Base-by-base conservation (phyloP, 2,113 vertebrate genomes). In the Centropus bengalensis region DNA sequence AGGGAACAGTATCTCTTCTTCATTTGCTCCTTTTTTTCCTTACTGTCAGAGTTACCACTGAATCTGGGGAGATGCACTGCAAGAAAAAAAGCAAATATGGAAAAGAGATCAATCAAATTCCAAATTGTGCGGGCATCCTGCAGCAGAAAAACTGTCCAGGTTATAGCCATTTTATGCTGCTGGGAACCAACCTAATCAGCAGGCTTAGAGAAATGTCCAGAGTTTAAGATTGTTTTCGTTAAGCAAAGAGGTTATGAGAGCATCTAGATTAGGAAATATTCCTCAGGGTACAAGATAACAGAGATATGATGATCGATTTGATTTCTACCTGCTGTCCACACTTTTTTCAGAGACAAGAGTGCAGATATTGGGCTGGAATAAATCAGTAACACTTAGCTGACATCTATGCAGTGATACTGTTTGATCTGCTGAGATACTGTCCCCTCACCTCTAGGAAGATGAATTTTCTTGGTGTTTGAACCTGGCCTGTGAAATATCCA, bases 241-340 rank as follows among this genome's bases (percentile, higher is more conserved):
- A 86, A 49, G 36, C 66, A 88, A 93, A 90, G 76, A 68, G 42
- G 40, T 73, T 86, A 77, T 24, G 56, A 90, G 38, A 82, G 64
- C 56, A 90, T 64, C 69, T 82, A 75, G 80, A 71, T 68, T 58
- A 94, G 69, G n/a, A 74, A 94, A 84, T 68, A 84, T 27, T 64
- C 56, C 76, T 75, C 73, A 58, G 73, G 56, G 71, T 84, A 84
- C 42, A 86, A 78, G 64, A 78, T 70, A 86, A 90, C 44, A 88
- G 56, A 90, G 45, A 91, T 81, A 10, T 10, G 82, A 75, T 47
- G n/a, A 91, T 75, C 54, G 28, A 86, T 90, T 94, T 86, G 60
- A 11, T 91, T 96, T 90, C 28, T 91, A n/a, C 71, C 63, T 78
- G 40, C 44, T 75, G 62, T 78, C 76, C 54, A 78, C 60, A 81